Evolutionary conservation across 2,888 invertebrate species (phyloP), one percentile per base, ranked within the genome.

Genomic region (Blomia tropicalis): DNA sequence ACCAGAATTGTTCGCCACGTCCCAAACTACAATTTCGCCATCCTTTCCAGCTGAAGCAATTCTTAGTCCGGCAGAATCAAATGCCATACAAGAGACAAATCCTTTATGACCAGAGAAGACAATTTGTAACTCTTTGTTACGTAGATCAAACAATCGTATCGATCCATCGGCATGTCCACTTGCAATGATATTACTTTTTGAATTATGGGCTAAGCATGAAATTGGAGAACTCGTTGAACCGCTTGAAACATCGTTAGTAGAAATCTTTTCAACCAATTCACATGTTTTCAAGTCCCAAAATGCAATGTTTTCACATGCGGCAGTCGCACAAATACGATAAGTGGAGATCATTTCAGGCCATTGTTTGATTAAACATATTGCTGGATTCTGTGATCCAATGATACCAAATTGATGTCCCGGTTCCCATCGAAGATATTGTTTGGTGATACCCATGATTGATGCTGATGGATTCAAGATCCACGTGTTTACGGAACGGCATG

Each of bases 11-110:
- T 87, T 84, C 4, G 96, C 84, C 4, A 90, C 82, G 77, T 98
- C 96, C 85, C 93, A 92, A 1, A 95, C 79, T 53, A 96, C 87
- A 4, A 96, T 81, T 73, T 92, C 87, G 4, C 90, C 90, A 73
- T 96, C 95, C 83, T 85, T 87, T 59, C 87, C 82, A 19, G 95
- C 95, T 59, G 91, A 89, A 0, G 88, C 87, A 63, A 96, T 77
- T 69, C 84, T 80, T 70, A 90, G 83, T 0, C 92, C 92, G 66
- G 82, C 79, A 41, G 76, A 76, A 75, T 93, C 92, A 76, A 87
- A 96, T 61, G 82, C 80, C 64, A 96, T 74, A 27, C 84, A 79
- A 11, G 88, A 86, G 3, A 96, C 80, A 27, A 85, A 84, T 29
- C 85, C 83, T 71, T 76, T 83, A 75, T 98, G 98, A 0, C 95